Percentiles rank a stretch among this genome's conserved stretches.
Conservation (phyloP, 2,888 invertebrate species). For the Pseudococcus longispinus region DNA sequence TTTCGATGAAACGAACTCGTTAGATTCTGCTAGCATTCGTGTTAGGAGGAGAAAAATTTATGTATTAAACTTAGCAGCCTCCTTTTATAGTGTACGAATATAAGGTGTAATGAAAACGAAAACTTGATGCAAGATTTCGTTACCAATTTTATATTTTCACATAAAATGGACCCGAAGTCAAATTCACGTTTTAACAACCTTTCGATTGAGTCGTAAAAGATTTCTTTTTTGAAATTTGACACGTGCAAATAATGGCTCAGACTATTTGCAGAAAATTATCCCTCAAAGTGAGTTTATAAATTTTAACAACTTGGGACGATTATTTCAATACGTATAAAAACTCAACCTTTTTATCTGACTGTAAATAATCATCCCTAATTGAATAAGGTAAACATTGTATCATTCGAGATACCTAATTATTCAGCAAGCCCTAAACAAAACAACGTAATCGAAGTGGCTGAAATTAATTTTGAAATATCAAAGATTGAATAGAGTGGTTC, state of each 20-base stretch:
- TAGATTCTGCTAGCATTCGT: background rate
- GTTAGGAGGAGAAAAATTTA: background rate
- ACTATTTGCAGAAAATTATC: background rate
- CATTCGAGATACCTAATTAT: no score
- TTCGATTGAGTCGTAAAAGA: background rate
- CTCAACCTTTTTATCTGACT: background rate
- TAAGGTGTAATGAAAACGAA: slow-evolving; percentile 6
- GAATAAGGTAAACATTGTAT: background rate
- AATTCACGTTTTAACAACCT: background rate
- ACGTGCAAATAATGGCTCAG: background rate
- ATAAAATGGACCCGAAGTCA: background rate
- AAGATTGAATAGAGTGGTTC: no score
- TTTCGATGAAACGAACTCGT: slow-evolving; percentile 31
- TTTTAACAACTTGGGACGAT: background rate
- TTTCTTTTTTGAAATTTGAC: slow-evolving; percentile 5
- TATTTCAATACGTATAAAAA: background rate
- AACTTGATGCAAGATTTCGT: background rate
- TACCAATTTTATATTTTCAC: background rate
- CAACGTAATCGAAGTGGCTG: no score
- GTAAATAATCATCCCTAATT: background rate
- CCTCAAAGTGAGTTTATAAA: background rate
- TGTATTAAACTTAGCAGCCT: background rate
- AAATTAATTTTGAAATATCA: no score
- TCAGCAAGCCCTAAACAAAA: no score
- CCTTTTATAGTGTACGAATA: background rate